Percentiles rank a stretch among this genome's conserved stretches.
Evolutionary conservation across 2,888 invertebrate genomes (phyloP).

Genomic region (Philopedon plagiatum): DNA sequence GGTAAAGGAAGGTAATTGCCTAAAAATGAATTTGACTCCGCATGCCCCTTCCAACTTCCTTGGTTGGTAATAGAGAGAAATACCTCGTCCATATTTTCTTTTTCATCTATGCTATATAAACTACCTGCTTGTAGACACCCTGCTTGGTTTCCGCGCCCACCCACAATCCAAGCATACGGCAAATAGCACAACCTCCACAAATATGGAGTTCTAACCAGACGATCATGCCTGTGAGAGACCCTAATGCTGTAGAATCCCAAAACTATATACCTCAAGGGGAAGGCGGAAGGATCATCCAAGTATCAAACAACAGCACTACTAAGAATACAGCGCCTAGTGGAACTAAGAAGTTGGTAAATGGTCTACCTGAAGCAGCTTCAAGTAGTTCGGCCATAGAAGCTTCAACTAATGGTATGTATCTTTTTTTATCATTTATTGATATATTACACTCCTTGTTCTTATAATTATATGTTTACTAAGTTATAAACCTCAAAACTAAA

Average conservation of each 20-base stretch:
- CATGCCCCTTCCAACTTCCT: too few relatives aligned
- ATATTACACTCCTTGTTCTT: too few relatives aligned
- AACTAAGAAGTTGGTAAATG: not conserved
- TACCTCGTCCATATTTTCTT: not conserved
- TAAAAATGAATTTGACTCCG: too few relatives aligned
- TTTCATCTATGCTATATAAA: not conserved
- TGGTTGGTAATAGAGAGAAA: not conserved
- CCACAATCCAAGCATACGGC: conserved; percentile 50
- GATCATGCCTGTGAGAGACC: not conserved
- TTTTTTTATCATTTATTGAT: too few relatives aligned
- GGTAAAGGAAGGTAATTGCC: too few relatives aligned
- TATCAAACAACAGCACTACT: not conserved
- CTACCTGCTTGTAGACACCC: conserved; percentile 35
- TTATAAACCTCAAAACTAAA: too few relatives aligned
- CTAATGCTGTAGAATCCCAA: conserved; percentile 55
- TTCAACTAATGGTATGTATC: conserved; percentile 17
- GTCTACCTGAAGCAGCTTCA: not conserved
- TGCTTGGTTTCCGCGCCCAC: conserved; percentile 52
- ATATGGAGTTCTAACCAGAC: conserved; percentile 41
- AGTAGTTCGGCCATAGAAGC: not conserved
- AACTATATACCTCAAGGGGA: conserved; percentile 63
- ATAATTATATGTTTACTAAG: too few relatives aligned
- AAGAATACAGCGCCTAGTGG: not conserved
- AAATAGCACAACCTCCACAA: conserved; percentile 42
- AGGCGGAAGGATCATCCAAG: not conserved